phyloP scores from a whole-genome alignment of 1,140 invertebrate species.

The Aphelinus atriplicis region DNA sequence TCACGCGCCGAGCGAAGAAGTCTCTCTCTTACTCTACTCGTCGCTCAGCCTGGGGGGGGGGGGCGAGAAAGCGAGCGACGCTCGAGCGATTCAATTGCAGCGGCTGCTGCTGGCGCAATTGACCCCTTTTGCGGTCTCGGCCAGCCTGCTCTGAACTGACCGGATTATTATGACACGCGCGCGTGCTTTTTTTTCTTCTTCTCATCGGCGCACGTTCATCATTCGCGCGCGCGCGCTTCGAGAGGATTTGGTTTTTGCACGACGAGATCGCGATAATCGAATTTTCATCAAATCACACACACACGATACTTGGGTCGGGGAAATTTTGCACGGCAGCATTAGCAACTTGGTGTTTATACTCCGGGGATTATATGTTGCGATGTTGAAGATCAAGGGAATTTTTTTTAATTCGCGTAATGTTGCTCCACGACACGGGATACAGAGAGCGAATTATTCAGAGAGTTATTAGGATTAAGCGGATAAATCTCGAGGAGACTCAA shows the following conservation, averaged over 20 bases:
- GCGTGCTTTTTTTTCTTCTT: background rate
- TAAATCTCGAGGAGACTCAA: no score
- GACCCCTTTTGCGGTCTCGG: slow-evolving; percentile 10
- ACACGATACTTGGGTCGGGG: no score
- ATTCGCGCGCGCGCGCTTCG: background rate
- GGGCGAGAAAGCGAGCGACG: slow-evolving; percentile 17
- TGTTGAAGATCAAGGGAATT: no score
- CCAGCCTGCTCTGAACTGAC: background rate
- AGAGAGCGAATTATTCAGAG: no score
- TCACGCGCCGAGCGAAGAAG: no score
- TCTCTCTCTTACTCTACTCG: no score
- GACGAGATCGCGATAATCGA: background rate
- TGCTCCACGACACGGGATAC: no score
- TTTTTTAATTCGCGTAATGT: no score
- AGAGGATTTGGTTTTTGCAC: background rate
- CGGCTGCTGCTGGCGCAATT: slow-evolving; percentile 13
- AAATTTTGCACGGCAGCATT: no score
- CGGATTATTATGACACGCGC: slow-evolving; percentile 3
- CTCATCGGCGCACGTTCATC: background rate
- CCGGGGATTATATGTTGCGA: no score
- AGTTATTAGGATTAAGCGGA: no score
- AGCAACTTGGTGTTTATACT: no score
- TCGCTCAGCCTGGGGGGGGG: background rate
- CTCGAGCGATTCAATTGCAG: slow-evolving; percentile 1
- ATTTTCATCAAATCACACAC: background rate